Evolutionary conservation across 2,888 invertebrate genomes (phyloP).

Genomic region (Danaus chrysippus): DNA sequence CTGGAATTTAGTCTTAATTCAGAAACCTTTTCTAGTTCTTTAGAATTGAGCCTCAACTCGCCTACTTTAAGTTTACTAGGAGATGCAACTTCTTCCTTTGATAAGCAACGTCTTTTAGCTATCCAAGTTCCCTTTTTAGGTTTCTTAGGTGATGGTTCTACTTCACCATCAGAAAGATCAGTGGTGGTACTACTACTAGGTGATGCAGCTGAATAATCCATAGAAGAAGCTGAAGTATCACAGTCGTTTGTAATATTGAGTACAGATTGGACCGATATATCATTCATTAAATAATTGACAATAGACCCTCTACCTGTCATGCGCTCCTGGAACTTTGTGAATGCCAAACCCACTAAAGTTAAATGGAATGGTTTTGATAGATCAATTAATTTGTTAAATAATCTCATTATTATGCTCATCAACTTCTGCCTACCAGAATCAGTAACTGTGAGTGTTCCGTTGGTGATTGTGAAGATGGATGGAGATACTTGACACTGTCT

Average conservation of each 20-base stretch:
- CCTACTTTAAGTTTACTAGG: constrained; percentile 85
- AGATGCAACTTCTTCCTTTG: constrained; percentile 79
- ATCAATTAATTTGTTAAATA: constrained; percentile 86
- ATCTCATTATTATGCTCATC: constrained; percentile 83
- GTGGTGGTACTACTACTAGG: constrained; percentile 74
- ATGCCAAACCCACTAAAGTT: constrained; percentile 88
- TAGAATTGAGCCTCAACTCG: constrained; percentile 82
- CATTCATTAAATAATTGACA: constrained; percentile 86
- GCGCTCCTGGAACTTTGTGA: constrained; percentile 88
- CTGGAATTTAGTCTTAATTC: constrained; percentile 68
- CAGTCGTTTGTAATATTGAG: constrained; percentile 81
- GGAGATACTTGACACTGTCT: constrained; percentile 86
- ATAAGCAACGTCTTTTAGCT: constrained; percentile 69
- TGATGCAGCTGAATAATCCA: constrained; percentile 72
- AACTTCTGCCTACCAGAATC: constrained; percentile 82
- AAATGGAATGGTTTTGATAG: constrained; percentile 87
- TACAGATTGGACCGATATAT: constrained; percentile 88
- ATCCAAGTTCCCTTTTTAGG: constrained; percentile 76
- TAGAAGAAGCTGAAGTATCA: constrained; percentile 67
- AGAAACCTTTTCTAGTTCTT: constrained; percentile 78
- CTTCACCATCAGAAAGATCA: constrained; percentile 83
- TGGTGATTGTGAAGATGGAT: constrained; percentile 78
- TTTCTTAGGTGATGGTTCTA: constrained; percentile 88
- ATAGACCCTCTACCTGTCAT: constrained; percentile 85
- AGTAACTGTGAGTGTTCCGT: constrained; percentile 70